Conservation (phyloP, 2,888 invertebrate species). For the Drosophila greeni region DNA sequence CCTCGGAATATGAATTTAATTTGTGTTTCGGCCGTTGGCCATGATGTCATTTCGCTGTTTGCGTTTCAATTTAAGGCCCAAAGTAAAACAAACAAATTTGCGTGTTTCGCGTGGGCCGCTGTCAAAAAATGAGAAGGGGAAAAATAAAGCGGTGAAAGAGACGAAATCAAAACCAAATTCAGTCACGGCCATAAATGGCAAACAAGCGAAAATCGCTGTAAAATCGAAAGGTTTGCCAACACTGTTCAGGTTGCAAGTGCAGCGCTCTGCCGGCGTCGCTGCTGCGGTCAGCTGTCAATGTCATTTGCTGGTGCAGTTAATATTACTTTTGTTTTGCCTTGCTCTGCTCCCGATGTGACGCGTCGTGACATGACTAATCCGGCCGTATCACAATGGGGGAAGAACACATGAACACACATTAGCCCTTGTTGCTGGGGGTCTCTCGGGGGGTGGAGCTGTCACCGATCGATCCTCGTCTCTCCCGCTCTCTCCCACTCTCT, state of each 20-base stretch:
- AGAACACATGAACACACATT: constrained; percentile 49
- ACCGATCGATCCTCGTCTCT: neutral
- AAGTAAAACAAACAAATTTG: constrained; percentile 57
- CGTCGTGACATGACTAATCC: constrained; percentile 45
- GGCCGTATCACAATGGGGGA: constrained; percentile 58
- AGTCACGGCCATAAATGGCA: constrained; percentile 43
- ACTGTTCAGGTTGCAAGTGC: constrained; percentile 37
- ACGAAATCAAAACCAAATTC: constrained; percentile 17
- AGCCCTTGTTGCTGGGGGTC: constrained; percentile 8
- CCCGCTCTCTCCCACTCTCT: neutral
- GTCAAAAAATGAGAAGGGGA: constrained; percentile 17
- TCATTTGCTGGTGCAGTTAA: constrained; percentile 45
- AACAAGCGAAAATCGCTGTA: constrained; percentile 25
- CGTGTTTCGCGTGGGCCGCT: constrained; percentile 52
- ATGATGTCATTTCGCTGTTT: constrained; percentile 58
- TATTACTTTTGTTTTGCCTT: constrained; percentile 12
- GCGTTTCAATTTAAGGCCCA: constrained; percentile 49
- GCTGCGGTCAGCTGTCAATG: constrained; percentile 59
- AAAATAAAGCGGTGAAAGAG: neutral
- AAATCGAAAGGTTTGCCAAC: constrained; percentile 30
- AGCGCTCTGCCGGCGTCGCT: constrained; percentile 20
- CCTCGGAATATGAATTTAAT: constrained; percentile 46
- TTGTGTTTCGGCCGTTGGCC: constrained; percentile 33
- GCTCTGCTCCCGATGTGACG: constrained; percentile 28
- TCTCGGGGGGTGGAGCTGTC: neutral